Conservation (phyloP, 2,888 invertebrate genomes). For the Syrista parreyssii region DNA sequence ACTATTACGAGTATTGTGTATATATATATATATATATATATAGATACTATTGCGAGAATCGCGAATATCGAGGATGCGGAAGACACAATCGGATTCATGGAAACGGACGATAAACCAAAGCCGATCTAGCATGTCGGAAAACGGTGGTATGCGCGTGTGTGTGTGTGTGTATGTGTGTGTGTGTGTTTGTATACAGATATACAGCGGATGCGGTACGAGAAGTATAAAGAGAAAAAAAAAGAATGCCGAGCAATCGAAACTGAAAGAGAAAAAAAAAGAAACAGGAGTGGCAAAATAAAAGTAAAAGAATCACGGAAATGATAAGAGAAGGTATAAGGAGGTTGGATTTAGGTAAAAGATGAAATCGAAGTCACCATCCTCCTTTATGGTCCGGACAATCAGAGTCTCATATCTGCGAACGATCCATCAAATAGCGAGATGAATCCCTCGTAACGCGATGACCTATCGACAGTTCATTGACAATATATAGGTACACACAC, state of each 20-base stretch:
- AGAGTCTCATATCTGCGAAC: constrained; percentile 38
- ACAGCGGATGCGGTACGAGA: background rate
- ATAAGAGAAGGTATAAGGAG: background rate
- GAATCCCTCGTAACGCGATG: constrained; percentile 36
- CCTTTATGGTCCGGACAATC: constrained; percentile 39
- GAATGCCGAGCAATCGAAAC: background rate
- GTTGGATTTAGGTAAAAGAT: constrained; percentile 16
- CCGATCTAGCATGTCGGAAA: constrained; percentile 25
- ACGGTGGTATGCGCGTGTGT: background rate
- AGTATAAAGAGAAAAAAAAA: background rate
- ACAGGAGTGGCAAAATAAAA: background rate
- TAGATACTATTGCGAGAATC: background rate
- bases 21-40: too few relatives aligned
- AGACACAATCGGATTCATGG: constrained; percentile 10
- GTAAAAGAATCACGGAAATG: background rate
- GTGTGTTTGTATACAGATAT: background rate
- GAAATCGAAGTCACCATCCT: background rate
- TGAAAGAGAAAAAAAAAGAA: background rate
- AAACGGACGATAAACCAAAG: constrained; percentile 37
- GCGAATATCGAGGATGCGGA: background rate
- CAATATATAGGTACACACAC: background rate
- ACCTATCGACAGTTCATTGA: constrained; percentile 29
- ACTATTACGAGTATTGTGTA: too few relatives aligned
- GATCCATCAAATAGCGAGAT: background rate
- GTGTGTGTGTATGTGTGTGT: background rate